These are phyloP conservation scores for Corythornis madagascariensis DNA, from an alignment of 2,113 vertebrate genomes.

Conservation along the genomic window DNA sequence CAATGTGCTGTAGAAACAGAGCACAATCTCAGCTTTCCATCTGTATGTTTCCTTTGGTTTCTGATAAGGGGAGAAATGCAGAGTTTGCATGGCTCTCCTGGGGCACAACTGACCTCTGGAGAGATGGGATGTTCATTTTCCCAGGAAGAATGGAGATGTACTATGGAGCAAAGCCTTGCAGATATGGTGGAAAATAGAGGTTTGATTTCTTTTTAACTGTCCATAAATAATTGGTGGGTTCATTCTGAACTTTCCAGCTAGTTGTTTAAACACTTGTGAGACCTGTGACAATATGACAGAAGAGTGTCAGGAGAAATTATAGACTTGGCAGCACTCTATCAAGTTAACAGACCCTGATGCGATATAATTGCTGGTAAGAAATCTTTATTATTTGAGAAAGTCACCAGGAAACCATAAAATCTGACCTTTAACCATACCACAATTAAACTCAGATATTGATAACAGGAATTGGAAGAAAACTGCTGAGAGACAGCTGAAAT, in stretches of 20 bases:
- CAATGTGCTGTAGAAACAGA: slow-evolving; percentile 26
- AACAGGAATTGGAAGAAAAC: slow-evolving; percentile 44
- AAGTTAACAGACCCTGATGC: slow-evolving; percentile 14
- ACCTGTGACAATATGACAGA: slow-evolving; percentile 42
- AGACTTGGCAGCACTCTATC: slow-evolving; percentile 28
- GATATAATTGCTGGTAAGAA: slow-evolving; percentile 37
- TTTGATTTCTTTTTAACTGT: slow-evolving; percentile 45
- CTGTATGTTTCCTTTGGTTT: slow-evolving; percentile 12
- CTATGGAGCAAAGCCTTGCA: slow-evolving; percentile 14
- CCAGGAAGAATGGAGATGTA: slow-evolving; percentile 39
- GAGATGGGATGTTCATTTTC: slow-evolving; percentile 59
- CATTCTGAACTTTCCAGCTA: slow-evolving; percentile 27
- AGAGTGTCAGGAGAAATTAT: slow-evolving; percentile 44
- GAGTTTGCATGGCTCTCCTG: neutral
- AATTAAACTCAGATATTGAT: slow-evolving; percentile 55
- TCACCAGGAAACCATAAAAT: slow-evolving; percentile 51
- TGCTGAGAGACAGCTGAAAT: slow-evolving; percentile 20
- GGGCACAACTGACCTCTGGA: slow-evolving; percentile 31
- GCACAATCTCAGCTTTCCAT: slow-evolving; percentile 29
- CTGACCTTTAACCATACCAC: slow-evolving; percentile 31
- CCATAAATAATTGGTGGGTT: slow-evolving; percentile 26
- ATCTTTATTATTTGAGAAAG: slow-evolving; percentile 37
- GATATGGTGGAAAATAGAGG: slow-evolving; percentile 60
- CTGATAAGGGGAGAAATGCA: slow-evolving; percentile 36
- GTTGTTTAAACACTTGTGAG: slow-evolving; percentile 44